Conservation (phyloP, 2,113 vertebrate genomes). For the Ariopsis seemanni region DNA sequence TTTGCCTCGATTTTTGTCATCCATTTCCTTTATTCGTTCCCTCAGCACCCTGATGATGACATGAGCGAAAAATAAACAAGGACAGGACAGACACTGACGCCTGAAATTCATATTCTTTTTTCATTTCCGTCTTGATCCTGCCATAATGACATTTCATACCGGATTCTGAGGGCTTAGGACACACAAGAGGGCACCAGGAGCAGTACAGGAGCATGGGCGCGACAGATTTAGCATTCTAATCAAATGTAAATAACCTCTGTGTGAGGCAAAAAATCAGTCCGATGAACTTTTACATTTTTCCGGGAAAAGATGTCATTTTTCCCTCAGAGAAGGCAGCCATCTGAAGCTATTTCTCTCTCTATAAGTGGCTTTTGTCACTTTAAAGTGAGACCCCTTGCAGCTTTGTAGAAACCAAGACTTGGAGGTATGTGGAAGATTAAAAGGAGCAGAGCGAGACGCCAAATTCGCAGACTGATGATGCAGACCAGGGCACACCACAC, state of each 20-base stretch:
- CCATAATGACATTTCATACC: constrained; percentile 50
- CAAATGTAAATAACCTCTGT: constrained; percentile 55
- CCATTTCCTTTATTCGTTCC: constrained; percentile 5
- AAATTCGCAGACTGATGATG: constrained; percentile 45
- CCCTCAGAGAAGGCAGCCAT: background rate
- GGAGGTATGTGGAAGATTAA: constrained; percentile 57
- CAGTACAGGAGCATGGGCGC: constrained; percentile 28
- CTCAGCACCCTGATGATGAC: background rate
- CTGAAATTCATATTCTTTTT: constrained; percentile 26
- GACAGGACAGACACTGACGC: constrained; percentile 13
- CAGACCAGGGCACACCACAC: constrained; percentile 40
- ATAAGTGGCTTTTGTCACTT: constrained; percentile 52
- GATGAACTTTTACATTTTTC: constrained; percentile 31
- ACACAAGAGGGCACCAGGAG: constrained; percentile 9
- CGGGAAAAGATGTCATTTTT: constrained; percentile 16
- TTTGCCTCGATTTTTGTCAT: background rate
- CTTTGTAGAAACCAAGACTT: constrained; percentile 20
- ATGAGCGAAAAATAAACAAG: constrained; percentile 31
- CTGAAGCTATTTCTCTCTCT: constrained; percentile 31
- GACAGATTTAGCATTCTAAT: constrained; percentile 53
- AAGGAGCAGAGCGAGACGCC: constrained; percentile 49
- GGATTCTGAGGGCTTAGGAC: constrained; percentile 30
- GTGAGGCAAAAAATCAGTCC: too few relatives aligned
- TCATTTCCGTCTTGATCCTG: constrained; percentile 32
- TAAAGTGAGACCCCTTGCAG: constrained; percentile 48